phyloP scores from a whole-genome alignment of 2,797 vertebrate species.

The Enteromius viviparus region DNA sequence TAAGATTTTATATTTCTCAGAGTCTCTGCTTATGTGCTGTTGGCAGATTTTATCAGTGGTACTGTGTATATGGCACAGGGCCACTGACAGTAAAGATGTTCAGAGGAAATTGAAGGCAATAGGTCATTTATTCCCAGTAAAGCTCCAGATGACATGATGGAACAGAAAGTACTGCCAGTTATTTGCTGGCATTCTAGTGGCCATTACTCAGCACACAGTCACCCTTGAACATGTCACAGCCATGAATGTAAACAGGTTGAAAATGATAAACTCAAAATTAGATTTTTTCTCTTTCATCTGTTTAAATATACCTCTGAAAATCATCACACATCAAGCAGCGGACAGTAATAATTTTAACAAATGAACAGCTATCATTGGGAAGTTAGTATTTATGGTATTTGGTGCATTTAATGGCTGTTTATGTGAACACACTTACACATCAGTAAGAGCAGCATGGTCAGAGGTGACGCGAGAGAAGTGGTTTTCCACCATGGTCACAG shows the following conservation, averaged over 20 bases:
- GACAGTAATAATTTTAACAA: background rate
- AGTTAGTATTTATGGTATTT: background rate
- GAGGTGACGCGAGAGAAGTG: conserved; percentile 89
- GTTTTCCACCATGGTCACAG: conserved; percentile 91
- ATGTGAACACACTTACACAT: conserved; percentile 84
- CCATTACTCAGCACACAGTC: conserved; percentile 14
- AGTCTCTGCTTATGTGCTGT: background rate
- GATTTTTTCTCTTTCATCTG: conserved; percentile 6
- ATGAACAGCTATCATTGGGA: background rate
- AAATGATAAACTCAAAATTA: background rate
- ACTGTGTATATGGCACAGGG: background rate
- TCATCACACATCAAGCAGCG: background rate
- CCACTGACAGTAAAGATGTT: conserved; percentile 13
- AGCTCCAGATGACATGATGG: conserved; percentile 5
- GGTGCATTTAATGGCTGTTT: background rate
- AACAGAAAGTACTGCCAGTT: background rate
- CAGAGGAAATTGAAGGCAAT: conserved; percentile 18
- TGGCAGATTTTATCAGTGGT: background rate
- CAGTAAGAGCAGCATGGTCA: conserved; percentile 88
- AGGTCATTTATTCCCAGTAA: conserved; percentile 8
- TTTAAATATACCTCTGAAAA: background rate
- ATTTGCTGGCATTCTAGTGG: conserved; percentile 17
- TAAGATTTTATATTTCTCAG: background rate
- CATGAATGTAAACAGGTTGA: background rate
- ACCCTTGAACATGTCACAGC: conserved; percentile 5